These are phyloP conservation scores for Drosophila lacteicornis DNA, from an alignment of 1,140 invertebrate species.

Conservation along the genomic window DNA sequence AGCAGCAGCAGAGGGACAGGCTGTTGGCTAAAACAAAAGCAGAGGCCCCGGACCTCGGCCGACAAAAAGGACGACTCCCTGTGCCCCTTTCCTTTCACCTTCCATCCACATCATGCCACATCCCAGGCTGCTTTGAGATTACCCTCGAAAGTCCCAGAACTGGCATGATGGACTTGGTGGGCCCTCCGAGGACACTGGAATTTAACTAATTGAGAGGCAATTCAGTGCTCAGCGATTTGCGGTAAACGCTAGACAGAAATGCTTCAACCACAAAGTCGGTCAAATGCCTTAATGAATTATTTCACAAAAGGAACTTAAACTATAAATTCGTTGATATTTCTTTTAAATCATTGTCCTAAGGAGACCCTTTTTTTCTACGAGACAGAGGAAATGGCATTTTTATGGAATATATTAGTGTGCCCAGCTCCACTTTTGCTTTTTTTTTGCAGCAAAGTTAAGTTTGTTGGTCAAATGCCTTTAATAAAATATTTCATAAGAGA, in stretches of 20 bases:
- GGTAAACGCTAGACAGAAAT: neutral
- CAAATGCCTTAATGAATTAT: neutral
- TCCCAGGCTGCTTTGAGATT: conserved; percentile 12
- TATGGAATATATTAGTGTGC: no score
- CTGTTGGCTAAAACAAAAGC: conserved; percentile 78
- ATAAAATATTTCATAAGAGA: no score
- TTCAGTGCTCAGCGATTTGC: neutral
- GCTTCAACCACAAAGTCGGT: neutral
- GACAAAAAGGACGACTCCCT: conserved; percentile 60
- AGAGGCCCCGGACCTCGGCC: conserved; percentile 47
- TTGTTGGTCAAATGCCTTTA: no score
- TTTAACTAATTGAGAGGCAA: conserved; percentile 7
- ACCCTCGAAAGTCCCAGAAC: conserved; percentile 32
- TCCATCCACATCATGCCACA: conserved; percentile 14
- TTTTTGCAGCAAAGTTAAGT: no score
- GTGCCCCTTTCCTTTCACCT: conserved; percentile 16
- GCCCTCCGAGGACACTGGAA: neutral
- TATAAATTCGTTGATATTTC: no score
- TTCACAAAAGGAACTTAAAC: no score
- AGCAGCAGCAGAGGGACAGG: conserved; percentile 33
- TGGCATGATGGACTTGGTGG: conserved; percentile 8
- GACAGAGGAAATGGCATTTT: no score
- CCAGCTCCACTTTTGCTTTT: no score
- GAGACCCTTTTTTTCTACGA: no score
- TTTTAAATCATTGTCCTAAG: no score